phyloP scores from a whole-genome alignment of 2,888 invertebrate genomes.

The Polietes domitor region DNA sequence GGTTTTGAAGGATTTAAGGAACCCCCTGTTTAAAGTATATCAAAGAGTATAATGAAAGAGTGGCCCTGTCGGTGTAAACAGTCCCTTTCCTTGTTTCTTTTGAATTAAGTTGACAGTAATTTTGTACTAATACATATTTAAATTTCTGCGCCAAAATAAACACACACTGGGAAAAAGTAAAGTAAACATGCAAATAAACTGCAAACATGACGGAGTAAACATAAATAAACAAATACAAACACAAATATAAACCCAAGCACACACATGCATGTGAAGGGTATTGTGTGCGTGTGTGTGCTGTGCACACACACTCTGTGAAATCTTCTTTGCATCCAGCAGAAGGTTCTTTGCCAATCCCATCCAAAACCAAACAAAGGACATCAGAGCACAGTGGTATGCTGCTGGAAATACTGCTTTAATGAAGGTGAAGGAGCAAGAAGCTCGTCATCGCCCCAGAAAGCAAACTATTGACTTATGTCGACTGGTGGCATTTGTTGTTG shows the following conservation, averaged over 20 bases:
- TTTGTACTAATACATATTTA: conserved; percentile 44
- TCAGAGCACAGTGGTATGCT: conserved; percentile 17
- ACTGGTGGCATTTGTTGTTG: neutral
- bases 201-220: conserved; percentile 42
- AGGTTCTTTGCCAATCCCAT: neutral
- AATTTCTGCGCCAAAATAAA: conserved; percentile 45
- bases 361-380: neutral
- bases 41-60: neutral
- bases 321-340: neutral
- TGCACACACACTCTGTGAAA: neutral
- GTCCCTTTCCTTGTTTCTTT: conserved; percentile 9
- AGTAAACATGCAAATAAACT: conserved; percentile 40
- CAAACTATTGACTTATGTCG: neutral
- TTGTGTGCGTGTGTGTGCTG: too few species aligned
- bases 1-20: too few species aligned
- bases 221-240: conserved; percentile 41
- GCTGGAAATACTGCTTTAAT: conserved; percentile 2
- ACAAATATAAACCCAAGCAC: neutral
- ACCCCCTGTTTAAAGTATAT: neutral
- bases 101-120: conserved; percentile 21
- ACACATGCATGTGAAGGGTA: neutral
- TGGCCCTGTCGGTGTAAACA: neutral
- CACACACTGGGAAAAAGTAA: conserved; percentile 24
- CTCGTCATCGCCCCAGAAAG: neutral
- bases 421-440: neutral